Base-by-base conservation (phyloP, 1,140 invertebrate genomes). In the Brachionus rubens region DNA sequence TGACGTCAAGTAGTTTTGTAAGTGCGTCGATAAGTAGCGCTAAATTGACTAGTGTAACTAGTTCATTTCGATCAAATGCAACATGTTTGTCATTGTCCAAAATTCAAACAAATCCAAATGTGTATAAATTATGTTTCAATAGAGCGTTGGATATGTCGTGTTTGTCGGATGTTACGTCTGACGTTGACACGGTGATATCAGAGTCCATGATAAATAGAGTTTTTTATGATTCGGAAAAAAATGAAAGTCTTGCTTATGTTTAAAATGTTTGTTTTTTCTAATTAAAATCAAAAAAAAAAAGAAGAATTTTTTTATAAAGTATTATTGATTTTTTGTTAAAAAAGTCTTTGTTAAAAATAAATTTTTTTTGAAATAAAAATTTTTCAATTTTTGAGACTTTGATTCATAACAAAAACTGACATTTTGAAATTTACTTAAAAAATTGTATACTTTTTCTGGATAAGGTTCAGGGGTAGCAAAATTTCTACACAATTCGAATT, bases 61-160 rank as follows among this genome's bases (percentile, higher is more conserved):
- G 59, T 46, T 65, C 59, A 36, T 26, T 65, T 21, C 16, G 59
- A 7, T 65, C 59, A n/a, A 59, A 36, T n/a, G 33, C 33, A 5
- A 41, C 59, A 24, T 43, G 59, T 65, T 16, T 65, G 19, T 65
- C 59, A 65, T 65, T 65, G 19, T 19, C 40, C 36, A 65, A 43
- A 41, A 26, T 65, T 26, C 41, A 65, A 43, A 65, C 14, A 14
- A 65, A 65, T 65, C 59, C 36, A 43, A 43, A 65, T 65, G 59
- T 65, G 33, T 65, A 65, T n/a, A 65, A 65, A 65, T 43, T 65
- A 41, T 65, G 40, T 43, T 65, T 65, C 43, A 43, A 43, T 65
- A 41, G 10, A 12, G 30, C 30, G 12, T 28, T 28, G 10, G 59
- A 65, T 21, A 28, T 24, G 24, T 43, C 33, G 14, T n/a, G 24